phyloP scores from a whole-genome alignment of 2,113 vertebrate species.

The Corydoras maculifer region DNA sequence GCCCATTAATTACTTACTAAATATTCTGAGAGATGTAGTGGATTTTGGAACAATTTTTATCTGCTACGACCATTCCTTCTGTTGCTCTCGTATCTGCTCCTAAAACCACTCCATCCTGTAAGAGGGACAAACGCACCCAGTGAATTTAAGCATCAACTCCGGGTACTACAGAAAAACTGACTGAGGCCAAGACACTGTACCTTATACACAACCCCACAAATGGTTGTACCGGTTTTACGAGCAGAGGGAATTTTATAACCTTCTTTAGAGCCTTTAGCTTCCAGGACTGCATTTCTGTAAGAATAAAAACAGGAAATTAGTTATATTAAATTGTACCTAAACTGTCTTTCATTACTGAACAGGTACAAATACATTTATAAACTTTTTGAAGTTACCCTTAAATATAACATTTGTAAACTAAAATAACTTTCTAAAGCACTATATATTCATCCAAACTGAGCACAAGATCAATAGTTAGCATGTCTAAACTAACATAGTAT shows the following conservation, averaged over 20 bases:
- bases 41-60: constrained; percentile 98
- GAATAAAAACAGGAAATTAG: background rate
- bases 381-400: background rate
- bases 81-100: constrained; percentile 93
- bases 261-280: constrained; percentile 67
- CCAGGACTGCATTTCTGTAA: constrained; percentile 77
- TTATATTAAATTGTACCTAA: background rate
- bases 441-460: no score
- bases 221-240: constrained; percentile 88
- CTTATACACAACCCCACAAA: constrained; percentile 88
- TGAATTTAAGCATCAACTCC: no score
- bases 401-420: no score
- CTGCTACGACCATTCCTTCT: constrained; percentile 91
- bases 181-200: constrained; percentile 49
- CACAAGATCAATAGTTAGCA: no score
- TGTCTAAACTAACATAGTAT: no score
- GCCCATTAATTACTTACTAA: constrained; percentile 73
- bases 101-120: constrained; percentile 84
- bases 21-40: constrained; percentile 97
- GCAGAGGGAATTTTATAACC: constrained; percentile 52
- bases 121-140: background rate
- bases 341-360: background rate
- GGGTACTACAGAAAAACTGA: no score
- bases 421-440: no score
- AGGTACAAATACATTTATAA: background rate